Evolutionary conservation across 2,113 vertebrate genomes (phyloP).

Genomic region (Neotragus moschatus): DNA sequence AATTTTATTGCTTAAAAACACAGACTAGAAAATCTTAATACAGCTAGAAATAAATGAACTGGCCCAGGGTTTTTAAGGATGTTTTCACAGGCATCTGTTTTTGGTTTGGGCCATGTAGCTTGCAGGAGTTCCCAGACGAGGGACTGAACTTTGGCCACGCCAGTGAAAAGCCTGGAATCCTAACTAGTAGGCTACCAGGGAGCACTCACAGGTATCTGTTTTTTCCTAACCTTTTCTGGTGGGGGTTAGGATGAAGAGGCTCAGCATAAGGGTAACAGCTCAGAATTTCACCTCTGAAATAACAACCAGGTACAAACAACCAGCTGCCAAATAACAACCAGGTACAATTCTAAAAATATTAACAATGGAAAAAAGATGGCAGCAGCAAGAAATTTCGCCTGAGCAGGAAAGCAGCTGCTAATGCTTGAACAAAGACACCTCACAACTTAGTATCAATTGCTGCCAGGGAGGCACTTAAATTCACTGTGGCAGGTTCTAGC

Average conservation of each 20-base stretch:
- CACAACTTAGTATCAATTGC: not conserved
- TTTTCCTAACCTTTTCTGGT: not conserved
- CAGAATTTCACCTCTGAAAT: slow-evolving; percentile 18
- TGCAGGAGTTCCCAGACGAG: not conserved
- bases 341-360: slow-evolving; percentile 71
- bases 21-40: not conserved
- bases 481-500: not conserved
- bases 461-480: not conserved
- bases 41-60: not conserved
- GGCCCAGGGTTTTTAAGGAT: not conserved
- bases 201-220: not conserved
- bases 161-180: not conserved
- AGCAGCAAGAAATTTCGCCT: slow-evolving; percentile 31
- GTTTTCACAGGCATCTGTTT: not conserved
- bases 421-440: not conserved
- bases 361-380: slow-evolving; percentile 14
- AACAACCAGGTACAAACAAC: not conserved
- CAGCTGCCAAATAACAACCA: slow-evolving; percentile 8
- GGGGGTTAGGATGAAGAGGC: not conserved
- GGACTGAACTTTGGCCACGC: not conserved
- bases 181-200: not conserved
- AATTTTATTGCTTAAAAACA: slow-evolving; percentile 48
- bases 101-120: not conserved
- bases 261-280: not conserved
- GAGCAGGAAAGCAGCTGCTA: slow-evolving; percentile 9